Conservation (phyloP, 2,888 invertebrate species). For the Nomada fucata region DNA sequence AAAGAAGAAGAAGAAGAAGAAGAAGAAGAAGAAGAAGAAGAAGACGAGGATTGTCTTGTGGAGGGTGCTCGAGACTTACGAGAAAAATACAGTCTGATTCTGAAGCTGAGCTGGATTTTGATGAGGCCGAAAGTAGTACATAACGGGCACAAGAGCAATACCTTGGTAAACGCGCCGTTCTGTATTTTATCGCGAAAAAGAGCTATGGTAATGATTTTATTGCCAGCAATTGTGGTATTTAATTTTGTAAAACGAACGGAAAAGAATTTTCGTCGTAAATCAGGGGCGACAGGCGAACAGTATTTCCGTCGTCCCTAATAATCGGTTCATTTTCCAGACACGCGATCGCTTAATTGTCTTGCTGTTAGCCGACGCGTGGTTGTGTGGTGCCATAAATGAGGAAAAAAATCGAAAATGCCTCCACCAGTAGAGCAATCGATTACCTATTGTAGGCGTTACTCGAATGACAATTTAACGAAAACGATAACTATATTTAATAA, state of each 20-base stretch:
- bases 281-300: background rate
- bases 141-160: background rate
- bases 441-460: too few relatives aligned
- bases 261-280: background rate
- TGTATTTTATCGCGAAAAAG: too few relatives aligned
- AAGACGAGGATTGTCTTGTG: background rate
- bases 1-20: background rate
- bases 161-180: background rate
- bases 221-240: too few relatives aligned
- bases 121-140: background rate
- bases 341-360: constrained; percentile 10
- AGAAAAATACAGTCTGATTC: constrained; percentile 29
- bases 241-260: too few relatives aligned
- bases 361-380: background rate
- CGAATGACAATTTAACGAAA: too few relatives aligned
- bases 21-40: background rate
- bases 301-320: constrained; percentile 2
- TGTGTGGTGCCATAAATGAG: background rate
- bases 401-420: background rate
- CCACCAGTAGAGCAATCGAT: too few relatives aligned
- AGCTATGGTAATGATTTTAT: too few relatives aligned
- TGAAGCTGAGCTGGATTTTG: constrained; percentile 21
- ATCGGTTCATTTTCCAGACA: background rate
- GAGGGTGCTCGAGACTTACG: constrained; percentile 23
- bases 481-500: too few relatives aligned